Conservation (phyloP, 2,113 vertebrate genomes). For the Patagioenas fasciata region DNA sequence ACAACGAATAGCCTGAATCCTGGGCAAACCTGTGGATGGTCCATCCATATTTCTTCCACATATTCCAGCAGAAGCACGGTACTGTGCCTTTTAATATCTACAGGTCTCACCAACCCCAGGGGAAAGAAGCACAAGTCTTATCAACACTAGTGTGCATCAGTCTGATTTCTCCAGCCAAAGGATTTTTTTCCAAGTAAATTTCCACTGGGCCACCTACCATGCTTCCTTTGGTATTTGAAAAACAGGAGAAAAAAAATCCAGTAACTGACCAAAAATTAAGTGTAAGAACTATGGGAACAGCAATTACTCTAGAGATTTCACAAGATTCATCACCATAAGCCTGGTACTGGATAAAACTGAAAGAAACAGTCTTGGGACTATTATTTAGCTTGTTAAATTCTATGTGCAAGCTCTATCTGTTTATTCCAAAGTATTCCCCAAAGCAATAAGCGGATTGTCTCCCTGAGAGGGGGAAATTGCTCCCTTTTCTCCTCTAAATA, state of each 20-base stretch:
- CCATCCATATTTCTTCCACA: neutral
- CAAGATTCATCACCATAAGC: neutral
- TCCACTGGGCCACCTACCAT: neutral
- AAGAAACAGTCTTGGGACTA: neutral
- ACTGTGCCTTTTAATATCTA: neutral
- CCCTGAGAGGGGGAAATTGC: neutral
- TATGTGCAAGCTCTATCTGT: neutral
- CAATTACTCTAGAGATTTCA: neutral
- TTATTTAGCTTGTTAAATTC: neutral
- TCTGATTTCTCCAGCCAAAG: neutral
- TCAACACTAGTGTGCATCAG: neutral
- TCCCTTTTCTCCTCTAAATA: neutral
- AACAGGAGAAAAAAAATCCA: neutral
- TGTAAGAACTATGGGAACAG: neutral
- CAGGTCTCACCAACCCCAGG: neutral
- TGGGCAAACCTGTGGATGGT: neutral
- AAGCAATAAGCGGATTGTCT: neutral
- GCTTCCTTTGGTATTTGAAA: slow-evolving; percentile 3
- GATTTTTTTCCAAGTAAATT: neutral
- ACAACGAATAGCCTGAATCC: neutral
- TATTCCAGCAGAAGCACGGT: neutral
- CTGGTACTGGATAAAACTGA: slow-evolving; percentile 22
- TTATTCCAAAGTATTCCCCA: slow-evolving; percentile 24
- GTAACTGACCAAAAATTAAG: slow-evolving; percentile 15
- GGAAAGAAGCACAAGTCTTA: neutral